Evolutionary conservation across 1,140 invertebrate genomes (phyloP).

Genomic region (Sycophila sp.): DNA sequence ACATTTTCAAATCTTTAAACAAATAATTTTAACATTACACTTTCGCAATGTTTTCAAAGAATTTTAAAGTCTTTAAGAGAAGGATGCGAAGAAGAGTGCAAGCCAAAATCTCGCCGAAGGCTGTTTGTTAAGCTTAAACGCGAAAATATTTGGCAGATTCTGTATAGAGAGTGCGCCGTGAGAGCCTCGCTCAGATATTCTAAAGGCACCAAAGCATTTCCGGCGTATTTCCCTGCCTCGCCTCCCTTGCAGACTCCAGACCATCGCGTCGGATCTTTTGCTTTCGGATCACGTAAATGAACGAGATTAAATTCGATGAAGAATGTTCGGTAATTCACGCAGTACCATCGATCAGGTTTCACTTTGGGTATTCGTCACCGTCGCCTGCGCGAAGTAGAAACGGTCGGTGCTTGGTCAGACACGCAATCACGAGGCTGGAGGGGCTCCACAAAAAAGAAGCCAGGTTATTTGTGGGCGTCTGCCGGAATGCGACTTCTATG

Average conservation of each 20-base stretch:
- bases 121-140: not conserved
- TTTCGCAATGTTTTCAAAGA: no score
- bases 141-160: constrained; percentile 29
- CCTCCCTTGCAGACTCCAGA: no score
- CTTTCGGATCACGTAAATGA: constrained; percentile 36
- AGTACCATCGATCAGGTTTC: constrained; percentile 11
- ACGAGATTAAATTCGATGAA: constrained; percentile 39
- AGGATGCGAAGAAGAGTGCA: not conserved
- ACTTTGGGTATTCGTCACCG: not conserved
- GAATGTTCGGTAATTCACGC: constrained; percentile 35
- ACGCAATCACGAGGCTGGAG: not conserved
- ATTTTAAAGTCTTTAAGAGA: no score
- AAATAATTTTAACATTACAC: no score
- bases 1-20: no score
- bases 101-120: not conserved
- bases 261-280: no score
- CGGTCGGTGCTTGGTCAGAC: constrained; percentile 18
- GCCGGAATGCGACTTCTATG: not conserved
- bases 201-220: not conserved
- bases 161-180: no score
- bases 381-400: not conserved
- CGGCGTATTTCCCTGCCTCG: not conserved
- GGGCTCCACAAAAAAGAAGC: not conserved
- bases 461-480: constrained; percentile 12
- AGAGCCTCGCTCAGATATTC: not conserved